Percentiles rank a stretch among this genome's conserved stretches.
These are phyloP conservation scores for Brachionichthys hirsutus DNA, from an alignment of 2,113 vertebrate genomes.

Conservation along the genomic window DNA sequence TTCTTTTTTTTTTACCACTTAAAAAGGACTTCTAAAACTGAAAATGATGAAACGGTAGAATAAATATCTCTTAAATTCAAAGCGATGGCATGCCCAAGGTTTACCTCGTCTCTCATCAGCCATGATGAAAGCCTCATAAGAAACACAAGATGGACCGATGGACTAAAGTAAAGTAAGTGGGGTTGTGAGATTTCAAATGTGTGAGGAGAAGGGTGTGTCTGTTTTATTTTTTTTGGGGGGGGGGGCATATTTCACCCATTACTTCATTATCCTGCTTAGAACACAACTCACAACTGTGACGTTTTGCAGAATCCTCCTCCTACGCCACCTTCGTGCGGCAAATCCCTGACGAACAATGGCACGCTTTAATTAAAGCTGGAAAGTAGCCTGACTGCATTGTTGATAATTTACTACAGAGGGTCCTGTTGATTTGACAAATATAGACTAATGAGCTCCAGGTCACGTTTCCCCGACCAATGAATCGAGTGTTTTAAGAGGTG, in stretches of 20 bases:
- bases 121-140: too few species aligned
- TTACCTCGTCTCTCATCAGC: too few species aligned
- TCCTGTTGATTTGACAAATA: conserved; percentile 38
- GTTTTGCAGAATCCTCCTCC: not conserved
- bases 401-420: conserved; percentile 33
- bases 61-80: too few species aligned
- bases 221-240: too few species aligned
- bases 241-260: not conserved
- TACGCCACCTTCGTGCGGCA: not conserved
- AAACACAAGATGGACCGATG: too few species aligned
- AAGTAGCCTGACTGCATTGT: conserved; percentile 2
- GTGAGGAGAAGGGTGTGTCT: not conserved
- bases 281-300: conserved; percentile 3
- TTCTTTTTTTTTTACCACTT: too few species aligned
- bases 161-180: too few species aligned
- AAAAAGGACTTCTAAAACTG: too few species aligned
- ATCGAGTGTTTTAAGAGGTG: conserved; percentile 14
- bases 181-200: conserved; percentile 18
- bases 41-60: too few species aligned
- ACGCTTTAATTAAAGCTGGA: conserved; percentile 50
- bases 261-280: conserved; percentile 8
- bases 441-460: conserved; percentile 44
- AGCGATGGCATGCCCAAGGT: too few species aligned
- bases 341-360: conserved; percentile 11
- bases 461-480: conserved; percentile 20